A percentile compares a stretch with the other conserved stretches of the same genome.
Evolutionary conservation across 2,888 invertebrate species (phyloP).

Genomic region (Dryococelus australis): DNA sequence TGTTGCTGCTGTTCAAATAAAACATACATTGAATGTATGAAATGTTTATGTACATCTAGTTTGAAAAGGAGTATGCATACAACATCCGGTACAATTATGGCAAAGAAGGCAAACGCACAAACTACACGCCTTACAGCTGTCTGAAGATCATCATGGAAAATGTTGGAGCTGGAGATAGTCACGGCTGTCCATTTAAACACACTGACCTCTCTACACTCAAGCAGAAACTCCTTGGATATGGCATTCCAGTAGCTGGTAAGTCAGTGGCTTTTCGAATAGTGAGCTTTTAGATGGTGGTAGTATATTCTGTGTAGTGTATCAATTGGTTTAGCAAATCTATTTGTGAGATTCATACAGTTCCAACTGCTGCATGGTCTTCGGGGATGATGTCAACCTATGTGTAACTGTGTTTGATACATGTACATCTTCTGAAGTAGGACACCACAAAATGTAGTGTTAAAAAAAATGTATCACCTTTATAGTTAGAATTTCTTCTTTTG

Average conservation of each 20-base stretch:
- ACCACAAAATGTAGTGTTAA: too few relatives aligned
- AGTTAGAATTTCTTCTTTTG: too few relatives aligned
- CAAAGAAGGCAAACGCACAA: conserved; percentile 89
- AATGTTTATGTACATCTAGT: conserved; percentile 62
- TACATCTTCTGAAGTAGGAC: too few relatives aligned
- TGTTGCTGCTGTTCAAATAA: too few relatives aligned
- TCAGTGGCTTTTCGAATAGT: not conserved
- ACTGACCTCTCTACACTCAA: conserved; percentile 76
- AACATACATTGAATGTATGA: too few relatives aligned
- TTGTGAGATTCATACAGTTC: too few relatives aligned
- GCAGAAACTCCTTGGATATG: conserved; percentile 73
- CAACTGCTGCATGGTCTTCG: too few relatives aligned
- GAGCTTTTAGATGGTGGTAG: not conserved
- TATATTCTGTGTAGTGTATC: not conserved
- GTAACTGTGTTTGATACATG: too few relatives aligned
- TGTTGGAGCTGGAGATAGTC: conserved; percentile 81
- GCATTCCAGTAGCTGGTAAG: conserved; percentile 68
- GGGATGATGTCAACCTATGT: too few relatives aligned
- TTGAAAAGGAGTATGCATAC: conserved; percentile 93
- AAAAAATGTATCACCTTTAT: too few relatives aligned
- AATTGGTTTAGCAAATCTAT: too few relatives aligned
- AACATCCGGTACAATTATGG: conserved; percentile 93
- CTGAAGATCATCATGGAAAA: conserved; percentile 82
- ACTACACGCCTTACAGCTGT: conserved; percentile 92
- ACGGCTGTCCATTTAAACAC: conserved; percentile 94